Conservation (phyloP, 2,113 vertebrate species). For the Sturnira hondurensis region DNA sequence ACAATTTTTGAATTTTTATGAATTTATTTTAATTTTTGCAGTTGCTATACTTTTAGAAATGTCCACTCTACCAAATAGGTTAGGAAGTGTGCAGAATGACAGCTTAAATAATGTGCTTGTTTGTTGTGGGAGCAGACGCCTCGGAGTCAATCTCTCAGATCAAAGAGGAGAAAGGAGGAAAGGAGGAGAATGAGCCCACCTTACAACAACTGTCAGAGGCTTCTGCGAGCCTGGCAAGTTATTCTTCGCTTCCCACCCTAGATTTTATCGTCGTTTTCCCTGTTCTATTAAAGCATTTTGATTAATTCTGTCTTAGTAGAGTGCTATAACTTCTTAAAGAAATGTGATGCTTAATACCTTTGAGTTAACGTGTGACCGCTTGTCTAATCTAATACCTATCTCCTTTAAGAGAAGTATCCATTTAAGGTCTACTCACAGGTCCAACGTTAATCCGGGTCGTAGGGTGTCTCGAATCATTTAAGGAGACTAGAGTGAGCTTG, state of each 20-base stretch:
- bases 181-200: background rate
- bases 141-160: slow-evolving; percentile 6
- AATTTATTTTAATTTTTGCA: slow-evolving; percentile 15
- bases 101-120: background rate
- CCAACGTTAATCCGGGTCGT: background rate
- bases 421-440: background rate
- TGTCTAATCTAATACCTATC: background rate
- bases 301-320: background rate
- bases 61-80: background rate
- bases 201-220: background rate
- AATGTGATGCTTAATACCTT: background rate
- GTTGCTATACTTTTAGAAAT: slow-evolving; percentile 21
- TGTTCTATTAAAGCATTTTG: background rate
- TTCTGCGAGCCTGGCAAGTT: background rate
- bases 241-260: background rate
- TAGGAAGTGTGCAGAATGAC: background rate
- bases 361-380: background rate
- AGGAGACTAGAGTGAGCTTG: background rate
- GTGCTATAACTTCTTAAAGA: background rate
- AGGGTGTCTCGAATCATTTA: background rate
- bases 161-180: background rate
- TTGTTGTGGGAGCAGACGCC: background rate
- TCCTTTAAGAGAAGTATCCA: background rate
- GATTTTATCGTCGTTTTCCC: background rate
- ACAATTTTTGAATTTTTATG: background rate